These are phyloP conservation scores for Pseudochirops corinnae DNA, from an alignment of 2,797 vertebrate genomes.

Conservation along the genomic window DNA sequence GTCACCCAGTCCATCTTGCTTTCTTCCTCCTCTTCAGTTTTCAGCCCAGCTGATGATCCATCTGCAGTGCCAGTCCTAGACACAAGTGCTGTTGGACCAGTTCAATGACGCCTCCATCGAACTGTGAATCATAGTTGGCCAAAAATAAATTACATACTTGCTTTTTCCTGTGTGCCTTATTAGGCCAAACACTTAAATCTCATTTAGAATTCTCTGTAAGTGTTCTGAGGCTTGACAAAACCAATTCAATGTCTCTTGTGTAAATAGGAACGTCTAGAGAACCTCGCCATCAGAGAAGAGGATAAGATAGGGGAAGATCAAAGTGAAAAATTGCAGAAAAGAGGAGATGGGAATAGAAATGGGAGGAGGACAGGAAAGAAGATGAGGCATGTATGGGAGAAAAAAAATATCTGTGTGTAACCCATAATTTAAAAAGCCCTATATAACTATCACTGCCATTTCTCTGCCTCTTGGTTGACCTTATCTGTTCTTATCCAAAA, in stretches of 20 bases:
- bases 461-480: neutral
- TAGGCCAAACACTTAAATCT: neutral
- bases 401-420: neutral
- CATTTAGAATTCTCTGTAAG: constrained; percentile 9
- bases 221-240: neutral
- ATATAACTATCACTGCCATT: neutral
- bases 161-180: neutral
- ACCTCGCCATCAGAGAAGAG: neutral
- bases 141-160: neutral
- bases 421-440: neutral
- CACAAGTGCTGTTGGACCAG: neutral
- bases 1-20: neutral
- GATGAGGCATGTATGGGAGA: neutral
- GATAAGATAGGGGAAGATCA: neutral
- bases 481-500: neutral
- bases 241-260: neutral
- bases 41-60: neutral
- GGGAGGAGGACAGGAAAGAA: neutral
- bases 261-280: neutral
- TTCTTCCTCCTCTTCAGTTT: neutral
- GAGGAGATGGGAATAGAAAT: neutral
- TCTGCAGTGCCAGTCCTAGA: neutral
- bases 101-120: neutral
- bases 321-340: constrained; percentile 28
- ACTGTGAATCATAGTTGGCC: neutral